Evolutionary conservation across 2,113 vertebrate species (phyloP), one percentile per base, ranked within the genome.

Genomic region (Craseonycteris thonglongyai): DNA sequence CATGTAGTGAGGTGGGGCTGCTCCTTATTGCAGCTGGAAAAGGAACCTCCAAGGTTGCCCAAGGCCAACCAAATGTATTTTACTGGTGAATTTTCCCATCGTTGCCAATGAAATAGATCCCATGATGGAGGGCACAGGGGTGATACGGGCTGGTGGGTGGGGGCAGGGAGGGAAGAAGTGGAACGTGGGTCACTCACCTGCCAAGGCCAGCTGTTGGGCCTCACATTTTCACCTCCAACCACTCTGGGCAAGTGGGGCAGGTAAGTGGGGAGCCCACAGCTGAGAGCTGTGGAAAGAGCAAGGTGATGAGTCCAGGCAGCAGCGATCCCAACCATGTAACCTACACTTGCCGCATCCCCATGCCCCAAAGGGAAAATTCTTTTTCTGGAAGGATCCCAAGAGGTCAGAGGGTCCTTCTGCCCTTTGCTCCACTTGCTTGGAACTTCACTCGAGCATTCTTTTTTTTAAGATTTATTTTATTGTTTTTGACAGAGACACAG

Each of bases 161-260:
- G 22, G 22, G 45, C 5, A 16, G 63, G 59, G 28, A 42, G 9
- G 12, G n/a, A 88, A 79, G 26, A 68, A 26, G 74, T 19, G 19
- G 11, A 8, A 7, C 0, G 19, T 7, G n/a, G 66, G 12, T 0
- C 5, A 96, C 97, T 75, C 61, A 98, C 98, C 98, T 98, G 98
- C 98, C 98, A 98, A 78, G 98, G 98, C 98, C 98, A 98, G 96
- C 97, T 98, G 97, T 95, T 97, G 0, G 97, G 95, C 42, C 9
- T 75, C 0, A 82, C 98, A 0, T 96, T 3, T 38, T 97, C 82
- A 19, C 98, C 98, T 49, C 98, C 98, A 2, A 98, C 97, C 15
- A 98, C 97, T 71, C 95, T 93, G 14, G 97, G 79, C n/a, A 96
- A 28, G 0, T 42, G 0, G 0, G 97, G 96, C 4, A 40, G 15